phyloP scores from a whole-genome alignment of 2,888 invertebrate species.

The Drosophila nr. perissopoda region DNA sequence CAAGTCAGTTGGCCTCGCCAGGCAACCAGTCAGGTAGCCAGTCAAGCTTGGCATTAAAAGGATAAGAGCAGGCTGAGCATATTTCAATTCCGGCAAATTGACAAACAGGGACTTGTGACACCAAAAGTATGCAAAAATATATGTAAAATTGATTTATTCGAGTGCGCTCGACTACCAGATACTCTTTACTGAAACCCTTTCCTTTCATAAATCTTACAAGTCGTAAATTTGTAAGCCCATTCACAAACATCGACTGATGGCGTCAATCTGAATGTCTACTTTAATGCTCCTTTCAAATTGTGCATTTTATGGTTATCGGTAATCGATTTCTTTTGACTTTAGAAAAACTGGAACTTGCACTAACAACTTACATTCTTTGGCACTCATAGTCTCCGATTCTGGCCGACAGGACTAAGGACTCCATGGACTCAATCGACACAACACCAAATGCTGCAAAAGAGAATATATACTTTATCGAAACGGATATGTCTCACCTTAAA shows the following conservation, averaged over 20 bases:
- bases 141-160: background rate
- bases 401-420: background rate
- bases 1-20: constrained; percentile 2
- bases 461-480: background rate
- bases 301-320: background rate
- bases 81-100: constrained; percentile 63
- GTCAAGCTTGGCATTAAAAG: constrained; percentile 49
- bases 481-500: background rate
- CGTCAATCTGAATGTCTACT: background rate
- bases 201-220: background rate
- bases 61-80: constrained; percentile 41
- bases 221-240: background rate
- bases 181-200: background rate
- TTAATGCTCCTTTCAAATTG: background rate
- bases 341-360: too few species aligned
- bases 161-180: background rate
- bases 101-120: constrained; percentile 51
- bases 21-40: constrained; percentile 4
- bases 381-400: background rate
- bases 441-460: background rate
- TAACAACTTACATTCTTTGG: background rate
- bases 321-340: background rate
- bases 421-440: background rate
- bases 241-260: fast-evolving
- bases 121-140: background rate